phyloP scores from a whole-genome alignment of 2,113 vertebrate genomes.

The Apus apus region DNA sequence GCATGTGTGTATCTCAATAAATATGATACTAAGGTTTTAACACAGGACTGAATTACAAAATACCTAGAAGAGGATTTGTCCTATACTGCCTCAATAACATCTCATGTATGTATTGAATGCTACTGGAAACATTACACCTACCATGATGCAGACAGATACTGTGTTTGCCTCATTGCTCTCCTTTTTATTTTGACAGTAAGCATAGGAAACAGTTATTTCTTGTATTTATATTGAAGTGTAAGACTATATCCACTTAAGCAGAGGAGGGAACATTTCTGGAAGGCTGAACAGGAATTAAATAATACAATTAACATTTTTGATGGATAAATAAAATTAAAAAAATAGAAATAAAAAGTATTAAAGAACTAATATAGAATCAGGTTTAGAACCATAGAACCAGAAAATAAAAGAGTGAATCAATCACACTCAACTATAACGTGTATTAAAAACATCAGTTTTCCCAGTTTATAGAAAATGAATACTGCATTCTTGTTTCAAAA shows the following conservation, averaged over 20 bases:
- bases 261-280: not conserved
- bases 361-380: not conserved
- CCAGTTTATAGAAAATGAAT: not conserved
- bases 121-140: not conserved
- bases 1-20: not conserved
- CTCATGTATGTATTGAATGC: not conserved
- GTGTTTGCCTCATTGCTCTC: not conserved
- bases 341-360: constrained; percentile 10
- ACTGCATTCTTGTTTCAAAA: not conserved
- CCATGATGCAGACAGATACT: not conserved
- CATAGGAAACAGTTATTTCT: not conserved
- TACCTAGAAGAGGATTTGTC: not conserved
- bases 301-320: constrained; percentile 21
- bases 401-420: not conserved
- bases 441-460: not conserved
- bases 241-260: not conserved
- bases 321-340: constrained; percentile 2
- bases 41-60: not conserved
- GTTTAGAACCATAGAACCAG: not conserved
- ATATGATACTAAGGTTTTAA: not conserved
- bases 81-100: not conserved
- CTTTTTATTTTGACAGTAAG: not conserved
- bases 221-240: constrained; percentile 6
- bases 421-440: not conserved
- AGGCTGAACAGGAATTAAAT: not conserved